A percentile compares a stretch with the other conserved stretches of the same genome.
Evolutionary conservation across 2,113 vertebrate genomes (phyloP).

Genomic region (Bubalus kerabau): DNA sequence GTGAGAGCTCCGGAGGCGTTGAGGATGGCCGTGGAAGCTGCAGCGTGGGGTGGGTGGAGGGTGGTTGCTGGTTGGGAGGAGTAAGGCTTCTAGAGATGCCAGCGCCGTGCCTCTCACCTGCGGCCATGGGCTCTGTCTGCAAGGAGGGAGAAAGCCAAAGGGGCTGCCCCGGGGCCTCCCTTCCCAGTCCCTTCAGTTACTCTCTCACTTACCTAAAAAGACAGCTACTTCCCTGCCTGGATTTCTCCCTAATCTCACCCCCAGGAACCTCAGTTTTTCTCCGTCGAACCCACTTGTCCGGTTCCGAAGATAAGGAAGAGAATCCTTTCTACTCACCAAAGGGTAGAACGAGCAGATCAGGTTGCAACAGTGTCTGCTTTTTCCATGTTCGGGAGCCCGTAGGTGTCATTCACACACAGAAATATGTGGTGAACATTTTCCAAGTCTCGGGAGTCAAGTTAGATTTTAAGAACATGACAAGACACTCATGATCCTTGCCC

Average conservation of each 20-base stretch:
- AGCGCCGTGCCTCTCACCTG: fast-evolving
- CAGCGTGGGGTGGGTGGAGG: fast-evolving
- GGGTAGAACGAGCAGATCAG: fast-evolving
- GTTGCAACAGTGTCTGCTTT: fast-evolving
- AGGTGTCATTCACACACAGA: fast-evolving
- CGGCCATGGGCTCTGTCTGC: fast-evolving
- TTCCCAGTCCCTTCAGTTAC: not conserved
- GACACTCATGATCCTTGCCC: fast-evolving
- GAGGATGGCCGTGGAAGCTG: fast-evolving
- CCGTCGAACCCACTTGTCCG: fast-evolving
- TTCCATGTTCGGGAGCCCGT: fast-evolving
- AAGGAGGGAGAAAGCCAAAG: not conserved
- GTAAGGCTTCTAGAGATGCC: no score
- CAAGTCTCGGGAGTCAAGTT: no score
- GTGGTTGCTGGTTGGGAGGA: fast-evolving
- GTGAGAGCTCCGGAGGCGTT: fast-evolving
- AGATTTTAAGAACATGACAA: fast-evolving
- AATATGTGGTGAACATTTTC: fast-evolving
- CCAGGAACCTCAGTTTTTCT: not conserved
- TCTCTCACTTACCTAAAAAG: not conserved
- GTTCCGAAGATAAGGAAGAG: not conserved
- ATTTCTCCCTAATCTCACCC: not conserved
- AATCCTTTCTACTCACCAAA: not conserved
- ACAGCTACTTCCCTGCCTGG: not conserved
- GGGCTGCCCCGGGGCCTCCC: not conserved